Conservation (phyloP, 2,888 invertebrate species). For the Mesorhabditis belari region DNA sequence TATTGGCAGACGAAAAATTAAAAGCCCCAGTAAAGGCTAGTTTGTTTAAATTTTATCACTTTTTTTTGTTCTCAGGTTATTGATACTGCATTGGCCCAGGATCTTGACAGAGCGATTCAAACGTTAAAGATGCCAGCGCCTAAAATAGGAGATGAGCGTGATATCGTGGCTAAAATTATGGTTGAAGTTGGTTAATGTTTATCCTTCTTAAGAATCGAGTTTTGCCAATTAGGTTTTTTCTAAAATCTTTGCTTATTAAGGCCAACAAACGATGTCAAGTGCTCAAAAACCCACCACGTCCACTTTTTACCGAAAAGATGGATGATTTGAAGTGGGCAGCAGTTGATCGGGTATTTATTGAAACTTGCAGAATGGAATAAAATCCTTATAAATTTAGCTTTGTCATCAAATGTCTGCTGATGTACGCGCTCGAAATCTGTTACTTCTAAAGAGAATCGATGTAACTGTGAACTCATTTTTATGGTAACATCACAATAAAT, state of each 20-base stretch:
- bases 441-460: conserved; percentile 81
- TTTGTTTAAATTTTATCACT: not conserved
- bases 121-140: too few relatives aligned
- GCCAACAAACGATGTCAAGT: not conserved
- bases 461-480: conserved; percentile 91
- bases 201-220: too few relatives aligned
- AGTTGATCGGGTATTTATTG: not conserved
- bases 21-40: not conserved
- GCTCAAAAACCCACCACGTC: not conserved
- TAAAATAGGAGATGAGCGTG: too few relatives aligned
- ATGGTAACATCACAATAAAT: conserved; percentile 51
- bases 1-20: not conserved
- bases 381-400: too few relatives aligned
- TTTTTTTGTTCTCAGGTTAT: not conserved
- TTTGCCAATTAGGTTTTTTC: too few relatives aligned
- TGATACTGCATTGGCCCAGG: not conserved
- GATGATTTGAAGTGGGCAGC: not conserved
- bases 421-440: conserved; percentile 53
- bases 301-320: not conserved
- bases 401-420: conserved; percentile 14
- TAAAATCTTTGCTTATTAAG: not conserved
- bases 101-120: not conserved
- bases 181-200: too few relatives aligned
- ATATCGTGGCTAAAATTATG: too few relatives aligned
- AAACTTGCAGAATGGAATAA: too few relatives aligned